phyloP scores from a whole-genome alignment of 2,888 invertebrate species.

The Cosmia trapezina region DNA sequence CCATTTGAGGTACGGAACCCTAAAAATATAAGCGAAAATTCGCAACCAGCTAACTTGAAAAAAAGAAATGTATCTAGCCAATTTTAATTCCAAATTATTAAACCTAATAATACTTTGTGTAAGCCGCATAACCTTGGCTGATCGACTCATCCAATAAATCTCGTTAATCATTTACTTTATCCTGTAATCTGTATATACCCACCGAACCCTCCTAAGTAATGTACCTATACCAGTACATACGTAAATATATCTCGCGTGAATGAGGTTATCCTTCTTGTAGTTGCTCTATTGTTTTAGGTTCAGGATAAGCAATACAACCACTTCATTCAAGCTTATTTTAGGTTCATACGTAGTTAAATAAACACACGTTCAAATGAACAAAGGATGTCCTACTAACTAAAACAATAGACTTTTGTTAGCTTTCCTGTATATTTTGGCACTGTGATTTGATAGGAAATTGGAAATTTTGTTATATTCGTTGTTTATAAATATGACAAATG shows the following conservation, averaged over 20 bases:
- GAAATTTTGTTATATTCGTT: neutral
- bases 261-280: constrained; percentile 27
- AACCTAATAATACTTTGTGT: constrained; percentile 20
- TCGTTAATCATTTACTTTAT: constrained; percentile 30
- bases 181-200: neutral
- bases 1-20: too few relatives aligned
- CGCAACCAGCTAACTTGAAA: neutral
- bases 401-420: constrained; percentile 1
- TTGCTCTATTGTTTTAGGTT: constrained; percentile 51
- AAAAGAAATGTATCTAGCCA: neutral
- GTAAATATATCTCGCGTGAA: constrained; percentile 28
- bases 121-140: constrained; percentile 16
- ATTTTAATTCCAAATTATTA: constrained; percentile 1
- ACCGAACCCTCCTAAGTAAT: neutral
- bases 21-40: neutral
- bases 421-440: constrained; percentile 15
- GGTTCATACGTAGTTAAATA: constrained; percentile 29
- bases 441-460: constrained; percentile 17
- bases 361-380: constrained; percentile 31
- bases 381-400: constrained; percentile 12
- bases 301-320: constrained; percentile 40
- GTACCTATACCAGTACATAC: neutral
- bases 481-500: too few relatives aligned
- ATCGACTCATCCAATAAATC: constrained; percentile 14
- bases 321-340: constrained; percentile 31